These are phyloP conservation scores for Pangasius macronema DNA, from an alignment of 2,797 vertebrate species.

Conservation along the genomic window DNA sequence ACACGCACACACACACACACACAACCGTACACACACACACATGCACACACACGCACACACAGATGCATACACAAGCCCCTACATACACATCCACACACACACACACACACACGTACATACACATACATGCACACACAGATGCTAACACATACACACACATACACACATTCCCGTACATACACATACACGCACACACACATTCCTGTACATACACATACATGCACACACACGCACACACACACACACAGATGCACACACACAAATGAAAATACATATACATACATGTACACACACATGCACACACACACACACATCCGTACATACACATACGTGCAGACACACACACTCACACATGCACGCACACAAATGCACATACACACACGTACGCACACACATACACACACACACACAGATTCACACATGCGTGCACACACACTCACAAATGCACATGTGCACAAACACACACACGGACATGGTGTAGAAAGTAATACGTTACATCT, in stretches of 20 bases:
- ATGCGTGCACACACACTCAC: neutral
- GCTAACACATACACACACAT: neutral
- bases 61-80: neutral
- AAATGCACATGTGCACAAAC: neutral
- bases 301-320: neutral
- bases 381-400: neutral
- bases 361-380: neutral
- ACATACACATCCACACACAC: neutral
- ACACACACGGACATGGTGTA: neutral
- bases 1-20: neutral
- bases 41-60: neutral
- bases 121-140: neutral
- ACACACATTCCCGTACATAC: neutral
- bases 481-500: too few relatives aligned
- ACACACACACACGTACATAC: neutral
- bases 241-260: neutral
- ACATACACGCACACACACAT: neutral
- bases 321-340: too few relatives aligned
- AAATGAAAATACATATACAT: neutral
- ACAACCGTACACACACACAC: neutral
- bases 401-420: neutral
- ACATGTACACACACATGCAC: neutral
- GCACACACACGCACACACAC: neutral
- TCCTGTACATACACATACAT: neutral
- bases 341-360: neutral